phyloP scores from a whole-genome alignment of 2,797 vertebrate genomes.

The Aldrovandia affinis region DNA sequence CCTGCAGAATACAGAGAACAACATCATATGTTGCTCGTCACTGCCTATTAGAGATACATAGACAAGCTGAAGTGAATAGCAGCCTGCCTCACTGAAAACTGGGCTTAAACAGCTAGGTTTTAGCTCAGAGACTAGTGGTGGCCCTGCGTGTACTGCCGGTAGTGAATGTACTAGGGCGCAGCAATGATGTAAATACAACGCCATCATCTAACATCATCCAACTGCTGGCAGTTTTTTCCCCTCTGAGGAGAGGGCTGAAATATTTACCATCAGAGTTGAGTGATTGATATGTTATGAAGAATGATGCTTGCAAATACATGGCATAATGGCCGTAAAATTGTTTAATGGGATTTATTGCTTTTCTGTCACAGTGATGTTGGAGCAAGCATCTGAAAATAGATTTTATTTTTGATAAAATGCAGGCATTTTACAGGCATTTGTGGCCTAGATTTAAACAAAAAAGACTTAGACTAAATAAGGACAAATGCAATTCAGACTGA shows the following conservation, averaged over 20 bases:
- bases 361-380: slow-evolving; percentile 5
- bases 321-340: neutral
- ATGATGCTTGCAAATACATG: neutral
- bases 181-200: neutral
- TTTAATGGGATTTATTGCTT: neutral
- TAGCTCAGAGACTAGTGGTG: slow-evolving; percentile 1
- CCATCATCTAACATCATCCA: neutral
- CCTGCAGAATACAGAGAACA: neutral
- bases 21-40: slow-evolving; percentile 22
- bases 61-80: slow-evolving; percentile 7
- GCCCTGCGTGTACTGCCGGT: neutral
- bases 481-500: too few species aligned
- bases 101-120: slow-evolving; percentile 1
- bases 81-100: neutral
- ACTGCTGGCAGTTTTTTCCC: neutral
- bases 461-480: too few species aligned
- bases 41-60: slow-evolving; percentile 15
- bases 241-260: neutral
- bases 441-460: too few species aligned
- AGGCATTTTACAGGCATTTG: neutral
- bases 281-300: slow-evolving; percentile 4
- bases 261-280: neutral
- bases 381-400: slow-evolving; percentile 1
- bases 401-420: neutral
- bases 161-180: neutral